Conservation (phyloP, 2,113 vertebrate species). For the Seriola aureovittata region DNA sequence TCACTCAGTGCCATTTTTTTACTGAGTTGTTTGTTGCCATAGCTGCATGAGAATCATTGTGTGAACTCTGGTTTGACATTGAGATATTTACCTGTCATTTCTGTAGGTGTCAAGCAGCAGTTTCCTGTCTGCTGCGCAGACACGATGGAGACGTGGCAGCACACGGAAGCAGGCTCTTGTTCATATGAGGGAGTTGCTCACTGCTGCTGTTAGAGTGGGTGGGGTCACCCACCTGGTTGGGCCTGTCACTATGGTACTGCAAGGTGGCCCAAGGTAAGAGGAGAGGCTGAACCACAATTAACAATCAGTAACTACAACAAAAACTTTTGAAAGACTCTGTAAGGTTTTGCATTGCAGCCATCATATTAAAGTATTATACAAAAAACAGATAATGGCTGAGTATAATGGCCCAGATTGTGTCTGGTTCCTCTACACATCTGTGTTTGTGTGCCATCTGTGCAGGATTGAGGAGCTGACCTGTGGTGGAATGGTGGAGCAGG, state of each 20-base stretch:
- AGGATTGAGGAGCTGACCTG: slow-evolving; percentile 98
- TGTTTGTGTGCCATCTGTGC: slow-evolving; percentile 44
- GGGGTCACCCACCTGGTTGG: slow-evolving; percentile 97
- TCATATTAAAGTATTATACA: background rate
- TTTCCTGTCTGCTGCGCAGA: slow-evolving; percentile 96
- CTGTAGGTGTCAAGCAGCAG: slow-evolving; percentile 95
- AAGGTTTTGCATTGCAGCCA: background rate
- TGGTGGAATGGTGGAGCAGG: slow-evolving; percentile 98
- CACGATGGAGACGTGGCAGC: slow-evolving; percentile 94
- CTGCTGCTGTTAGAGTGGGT: slow-evolving; percentile 94
- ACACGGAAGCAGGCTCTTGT: slow-evolving; percentile 95
- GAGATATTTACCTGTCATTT: background rate
- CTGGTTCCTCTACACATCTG: background rate
- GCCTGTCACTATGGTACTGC: slow-evolving; percentile 97
- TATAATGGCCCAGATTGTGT: background rate
- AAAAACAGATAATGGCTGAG: background rate
- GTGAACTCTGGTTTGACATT: slow-evolving; percentile 13
- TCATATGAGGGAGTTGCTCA: slow-evolving; percentile 97
- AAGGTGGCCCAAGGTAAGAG: slow-evolving; percentile 94
- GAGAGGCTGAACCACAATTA: background rate
- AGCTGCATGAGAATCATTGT: background rate
- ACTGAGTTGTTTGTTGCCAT: background rate
- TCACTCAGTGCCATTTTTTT: background rate
- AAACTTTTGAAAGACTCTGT: background rate
- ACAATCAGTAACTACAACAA: background rate